phyloP scores from a whole-genome alignment of 2,113 vertebrate species.

The Camelus dromedarius region DNA sequence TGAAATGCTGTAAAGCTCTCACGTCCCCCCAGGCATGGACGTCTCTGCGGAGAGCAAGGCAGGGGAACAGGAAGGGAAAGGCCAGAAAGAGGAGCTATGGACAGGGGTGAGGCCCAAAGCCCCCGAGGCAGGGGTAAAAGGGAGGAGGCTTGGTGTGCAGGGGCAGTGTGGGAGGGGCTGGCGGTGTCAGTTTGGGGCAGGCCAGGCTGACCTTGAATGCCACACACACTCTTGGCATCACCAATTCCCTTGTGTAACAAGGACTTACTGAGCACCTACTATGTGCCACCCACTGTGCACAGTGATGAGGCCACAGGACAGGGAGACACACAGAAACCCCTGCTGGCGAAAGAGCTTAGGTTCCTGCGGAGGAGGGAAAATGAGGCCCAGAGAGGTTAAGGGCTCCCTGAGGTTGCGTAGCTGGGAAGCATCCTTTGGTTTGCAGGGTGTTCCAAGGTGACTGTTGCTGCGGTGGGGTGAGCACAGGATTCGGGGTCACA shows the following conservation, averaged over 20 bases:
- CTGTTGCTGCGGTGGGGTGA: not conserved
- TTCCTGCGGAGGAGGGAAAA: not conserved
- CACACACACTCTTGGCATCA: not conserved
- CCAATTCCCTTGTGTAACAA: too few relatives aligned
- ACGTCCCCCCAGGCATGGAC: accelerated
- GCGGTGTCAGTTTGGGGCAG: not conserved
- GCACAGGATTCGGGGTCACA: not conserved
- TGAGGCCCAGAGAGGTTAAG: not conserved
- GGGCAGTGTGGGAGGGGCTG: not conserved
- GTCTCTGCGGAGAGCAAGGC: not conserved
- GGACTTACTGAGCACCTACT: not conserved
- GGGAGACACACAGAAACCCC: not conserved
- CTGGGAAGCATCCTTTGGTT: too few relatives aligned
- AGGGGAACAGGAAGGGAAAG: not conserved
- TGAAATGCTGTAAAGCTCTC: not conserved
- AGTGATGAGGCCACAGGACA: not conserved
- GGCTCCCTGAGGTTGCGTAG: accelerated
- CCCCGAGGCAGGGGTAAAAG: not conserved
- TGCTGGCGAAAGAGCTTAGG: not conserved
- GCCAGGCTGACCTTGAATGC: not conserved
- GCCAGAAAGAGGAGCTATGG: not conserved
- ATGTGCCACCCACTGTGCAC: accelerated
- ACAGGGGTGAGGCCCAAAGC: not conserved
- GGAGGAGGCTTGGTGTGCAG: too few relatives aligned
- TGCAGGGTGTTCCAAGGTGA: not conserved